Percentiles rank a stretch among this genome's conserved stretches.
Evolutionary conservation across 2,888 invertebrate species (phyloP).

Genomic region (Ariolimax columbianus): DNA sequence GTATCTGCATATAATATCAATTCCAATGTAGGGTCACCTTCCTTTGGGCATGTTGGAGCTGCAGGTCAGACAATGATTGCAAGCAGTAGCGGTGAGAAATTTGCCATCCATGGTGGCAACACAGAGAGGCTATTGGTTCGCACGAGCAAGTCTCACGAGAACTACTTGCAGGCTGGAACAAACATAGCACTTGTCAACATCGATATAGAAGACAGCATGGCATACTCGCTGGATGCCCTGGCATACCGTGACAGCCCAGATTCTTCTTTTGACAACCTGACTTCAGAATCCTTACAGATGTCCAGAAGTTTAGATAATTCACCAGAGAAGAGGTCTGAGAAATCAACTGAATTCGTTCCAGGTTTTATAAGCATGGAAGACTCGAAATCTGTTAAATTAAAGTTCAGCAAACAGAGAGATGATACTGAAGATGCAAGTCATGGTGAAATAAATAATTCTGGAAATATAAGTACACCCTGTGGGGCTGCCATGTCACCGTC

Average conservation of each 20-base stretch:
- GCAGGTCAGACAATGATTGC: slow-evolving; percentile 56
- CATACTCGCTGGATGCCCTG: slow-evolving; percentile 93
- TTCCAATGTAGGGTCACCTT: not conserved
- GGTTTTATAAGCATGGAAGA: slow-evolving; percentile 73
- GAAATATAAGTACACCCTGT: slow-evolving; percentile 14
- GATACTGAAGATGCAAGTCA: slow-evolving; percentile 20
- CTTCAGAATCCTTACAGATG: slow-evolving; percentile 51
- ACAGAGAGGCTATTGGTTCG: slow-evolving; percentile 85
- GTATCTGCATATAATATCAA: not conserved
- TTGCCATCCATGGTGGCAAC: slow-evolving; percentile 57
- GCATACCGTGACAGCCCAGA: slow-evolving; percentile 81
- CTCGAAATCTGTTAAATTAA: slow-evolving; percentile 58
- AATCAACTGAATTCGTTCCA: slow-evolving; percentile 69
- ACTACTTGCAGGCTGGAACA: slow-evolving; percentile 88
- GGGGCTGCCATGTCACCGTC: not conserved
- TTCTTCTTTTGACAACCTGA: slow-evolving; percentile 58
- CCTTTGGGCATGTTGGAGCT: slow-evolving; percentile 37
- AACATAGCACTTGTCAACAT: slow-evolving; percentile 91
- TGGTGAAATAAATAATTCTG: slow-evolving; percentile 30
- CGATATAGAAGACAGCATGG: slow-evolving; percentile 94
- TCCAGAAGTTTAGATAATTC: slow-evolving; percentile 65
- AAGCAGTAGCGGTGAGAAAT: slow-evolving; percentile 75
- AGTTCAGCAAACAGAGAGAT: slow-evolving; percentile 50
- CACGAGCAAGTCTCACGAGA: slow-evolving; percentile 91
- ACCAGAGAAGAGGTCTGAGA: slow-evolving; percentile 59